Evolutionary conservation across 2,888 invertebrate species (phyloP), one percentile per base, ranked within the genome.

Genomic region (Melitaea athalia): DNA sequence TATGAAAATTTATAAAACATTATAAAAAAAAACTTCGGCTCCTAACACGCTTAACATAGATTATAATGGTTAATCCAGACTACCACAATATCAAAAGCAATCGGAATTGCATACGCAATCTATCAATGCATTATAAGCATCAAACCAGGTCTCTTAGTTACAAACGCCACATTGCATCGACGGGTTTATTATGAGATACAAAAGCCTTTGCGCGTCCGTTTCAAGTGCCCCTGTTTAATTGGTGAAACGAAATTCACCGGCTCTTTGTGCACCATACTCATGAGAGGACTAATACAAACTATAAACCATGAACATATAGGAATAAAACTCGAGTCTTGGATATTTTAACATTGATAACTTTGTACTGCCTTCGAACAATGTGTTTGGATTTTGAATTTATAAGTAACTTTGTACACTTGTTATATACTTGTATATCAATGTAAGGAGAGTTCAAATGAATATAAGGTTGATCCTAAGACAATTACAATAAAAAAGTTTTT

Each of bases 151-250:
- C 47, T 33, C 57, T 57, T 38, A 42, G 38, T 66, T 66, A 52
- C 45, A 63, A 59, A 57, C 62, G 24, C 65, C 47, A 47, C 62
- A 49, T 57, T 57, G 57, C 64, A 59, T 61, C 59, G 80, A 78
- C 75, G 76, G 76, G 81, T 84, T 79, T 86, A 85, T 84, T 83
- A 85, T 83, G 83, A 81, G 81, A 82, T 83, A 84, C 85, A 85
- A 86, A 86, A 85, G 79, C 81, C 82, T 74, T 83, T 81, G 79
- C 77, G 74, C 72, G 78, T 77, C 74, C 77, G 78, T 76, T 81
- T 81, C 79, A 80, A 81, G 82, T 78, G 78, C 74, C 76, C 80
- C 78, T 81, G 82, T 86, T 86, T 85, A 85, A 86, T 86, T 85
- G 82, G 81, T 79, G 80, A 77, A 78, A 79, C 78, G 77, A 74